Evolutionary conservation across 2,113 vertebrate species (phyloP).

Genomic region (Hucho hucho): DNA sequence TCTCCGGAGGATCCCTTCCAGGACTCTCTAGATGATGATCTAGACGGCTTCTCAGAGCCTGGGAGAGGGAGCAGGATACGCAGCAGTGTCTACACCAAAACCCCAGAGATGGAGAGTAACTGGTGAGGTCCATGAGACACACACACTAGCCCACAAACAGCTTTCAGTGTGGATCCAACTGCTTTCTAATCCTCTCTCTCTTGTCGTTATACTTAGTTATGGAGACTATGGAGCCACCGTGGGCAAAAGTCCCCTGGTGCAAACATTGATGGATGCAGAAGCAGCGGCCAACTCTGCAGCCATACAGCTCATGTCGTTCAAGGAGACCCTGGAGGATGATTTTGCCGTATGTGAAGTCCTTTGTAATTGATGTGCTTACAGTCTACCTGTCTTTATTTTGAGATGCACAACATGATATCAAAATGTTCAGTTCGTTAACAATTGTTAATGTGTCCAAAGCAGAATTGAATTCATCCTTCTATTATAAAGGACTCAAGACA

Average conservation of each 20-base stretch:
- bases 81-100: conserved; percentile 20
- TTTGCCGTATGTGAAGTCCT: conserved; percentile 61
- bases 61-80: conserved; percentile 21
- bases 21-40: conserved; percentile 41
- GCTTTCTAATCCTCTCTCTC: not conserved
- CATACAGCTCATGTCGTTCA: conserved; percentile 75
- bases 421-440: not conserved
- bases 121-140: conserved; percentile 42
- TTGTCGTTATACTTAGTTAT: conserved; percentile 46
- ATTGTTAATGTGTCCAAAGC: not conserved
- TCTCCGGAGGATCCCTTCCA: conserved; percentile 52
- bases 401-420: not conserved
- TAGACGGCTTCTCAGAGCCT: conserved; percentile 18
- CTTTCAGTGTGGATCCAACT: not conserved
- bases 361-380: not conserved
- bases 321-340: conserved; percentile 69
- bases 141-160: not conserved
- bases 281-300: conserved; percentile 69
- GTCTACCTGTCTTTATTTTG: not conserved
- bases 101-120: conserved; percentile 30
- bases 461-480: not conserved
- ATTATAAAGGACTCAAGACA: conserved; percentile 60
- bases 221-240: not conserved
- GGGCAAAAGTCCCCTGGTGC: conserved; percentile 57
- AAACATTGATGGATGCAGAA: conserved; percentile 72